These are phyloP conservation scores for Dasypolia templi DNA, from an alignment of 2,888 invertebrate genomes.

Conservation along the genomic window DNA sequence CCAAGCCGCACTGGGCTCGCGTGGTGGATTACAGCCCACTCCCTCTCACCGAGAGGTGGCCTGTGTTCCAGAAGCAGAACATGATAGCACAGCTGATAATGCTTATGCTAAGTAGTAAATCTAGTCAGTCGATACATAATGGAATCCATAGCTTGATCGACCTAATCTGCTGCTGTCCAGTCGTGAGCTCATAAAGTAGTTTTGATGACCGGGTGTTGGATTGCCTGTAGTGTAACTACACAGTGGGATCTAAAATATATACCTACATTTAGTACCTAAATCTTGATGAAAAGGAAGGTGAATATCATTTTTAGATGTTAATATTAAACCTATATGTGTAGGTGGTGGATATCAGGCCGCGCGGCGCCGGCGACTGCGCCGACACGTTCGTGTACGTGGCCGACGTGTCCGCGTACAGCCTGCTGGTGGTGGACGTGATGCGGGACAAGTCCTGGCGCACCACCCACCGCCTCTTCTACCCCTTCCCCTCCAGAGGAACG, in stretches of 20 bases:
- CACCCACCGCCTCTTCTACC: constrained; percentile 92
- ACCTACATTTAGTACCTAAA: neutral
- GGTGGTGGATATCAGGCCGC: constrained; percentile 91
- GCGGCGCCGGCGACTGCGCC: constrained; percentile 84
- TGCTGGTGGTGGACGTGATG: constrained; percentile 92
- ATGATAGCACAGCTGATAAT: too few relatives aligned
- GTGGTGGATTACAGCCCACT: too few relatives aligned
- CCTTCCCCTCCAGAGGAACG: constrained; percentile 91
- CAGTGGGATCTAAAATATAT: neutral
- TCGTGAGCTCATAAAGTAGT: neutral
- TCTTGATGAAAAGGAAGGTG: neutral
- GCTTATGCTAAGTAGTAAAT: neutral
- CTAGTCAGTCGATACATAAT: neutral
- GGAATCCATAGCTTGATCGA: too few relatives aligned
- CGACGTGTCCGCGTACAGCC: constrained; percentile 91
- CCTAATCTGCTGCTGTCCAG: neutral
- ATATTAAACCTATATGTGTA: constrained; percentile 55
- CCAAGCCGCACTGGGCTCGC: too few relatives aligned
- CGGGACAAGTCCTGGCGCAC: constrained; percentile 91
- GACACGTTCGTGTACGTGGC: constrained; percentile 93
- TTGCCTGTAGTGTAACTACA: neutral
- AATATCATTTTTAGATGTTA: neutral
- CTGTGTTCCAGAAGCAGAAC: too few relatives aligned
- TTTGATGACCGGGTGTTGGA: neutral
- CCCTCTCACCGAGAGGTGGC: too few relatives aligned